These are phyloP conservation scores for Adelges cooleyi DNA, from an alignment of 1,140 invertebrate species.

Conservation along the genomic window DNA sequence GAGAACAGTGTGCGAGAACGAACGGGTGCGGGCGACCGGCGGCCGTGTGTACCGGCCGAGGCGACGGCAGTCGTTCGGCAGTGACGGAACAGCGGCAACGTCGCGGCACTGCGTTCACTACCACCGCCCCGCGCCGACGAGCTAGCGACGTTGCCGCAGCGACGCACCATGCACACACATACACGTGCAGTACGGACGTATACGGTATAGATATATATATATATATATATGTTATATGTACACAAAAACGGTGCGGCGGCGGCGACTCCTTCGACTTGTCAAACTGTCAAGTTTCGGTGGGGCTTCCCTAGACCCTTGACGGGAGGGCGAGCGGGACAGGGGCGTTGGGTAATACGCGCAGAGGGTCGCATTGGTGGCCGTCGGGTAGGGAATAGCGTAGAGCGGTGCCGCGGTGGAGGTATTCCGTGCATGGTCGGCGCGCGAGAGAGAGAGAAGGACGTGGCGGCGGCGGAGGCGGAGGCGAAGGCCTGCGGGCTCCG, in stretches of 20 bases:
- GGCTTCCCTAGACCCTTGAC: neutral
- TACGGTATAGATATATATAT: too few relatives aligned
- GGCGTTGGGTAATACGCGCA: neutral
- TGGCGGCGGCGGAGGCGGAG: neutral
- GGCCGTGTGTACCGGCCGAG: neutral
- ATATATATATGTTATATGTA: neutral
- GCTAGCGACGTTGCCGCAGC: conserved; percentile 12
- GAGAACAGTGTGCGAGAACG: too few relatives aligned
- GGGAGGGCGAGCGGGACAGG: neutral
- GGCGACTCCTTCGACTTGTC: conserved; percentile 22
- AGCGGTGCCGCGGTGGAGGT: too few relatives aligned
- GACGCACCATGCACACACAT: neutral
- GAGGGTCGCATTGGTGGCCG: neutral
- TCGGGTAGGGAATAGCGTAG: neutral
- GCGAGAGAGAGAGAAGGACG: too few relatives aligned
- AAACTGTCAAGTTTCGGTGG: conserved; percentile 25
- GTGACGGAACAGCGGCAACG: conserved; percentile 11
- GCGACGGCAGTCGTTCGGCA: neutral
- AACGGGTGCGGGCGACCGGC: too few relatives aligned
- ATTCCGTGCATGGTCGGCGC: neutral
- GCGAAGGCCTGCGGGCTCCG: conserved; percentile 12
- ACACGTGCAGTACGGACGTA: neutral
- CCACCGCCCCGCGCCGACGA: neutral
- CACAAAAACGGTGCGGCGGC: neutral
- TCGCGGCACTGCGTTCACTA: neutral